These are phyloP conservation scores for Corythaeola cristata DNA, from an alignment of 2,113 vertebrate genomes.

Conservation along the genomic window DNA sequence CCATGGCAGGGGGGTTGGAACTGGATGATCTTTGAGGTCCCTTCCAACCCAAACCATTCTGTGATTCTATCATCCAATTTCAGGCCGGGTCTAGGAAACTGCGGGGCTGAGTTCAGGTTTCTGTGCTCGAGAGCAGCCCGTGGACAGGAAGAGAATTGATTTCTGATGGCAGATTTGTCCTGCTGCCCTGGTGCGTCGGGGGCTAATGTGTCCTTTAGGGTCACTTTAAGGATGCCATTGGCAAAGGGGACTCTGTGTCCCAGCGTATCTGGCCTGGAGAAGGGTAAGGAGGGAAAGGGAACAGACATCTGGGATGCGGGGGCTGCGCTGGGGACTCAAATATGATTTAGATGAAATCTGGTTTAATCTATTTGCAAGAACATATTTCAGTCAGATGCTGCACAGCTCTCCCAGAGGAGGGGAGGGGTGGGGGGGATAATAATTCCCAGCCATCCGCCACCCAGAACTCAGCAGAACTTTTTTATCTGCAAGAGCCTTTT, in stretches of 20 bases:
- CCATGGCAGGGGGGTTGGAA: no score
- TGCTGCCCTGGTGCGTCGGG: not conserved
- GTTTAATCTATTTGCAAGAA: not conserved
- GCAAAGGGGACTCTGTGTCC: not conserved
- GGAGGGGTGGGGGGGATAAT: not conserved
- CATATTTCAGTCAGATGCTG: not conserved
- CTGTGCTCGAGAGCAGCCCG: not conserved
- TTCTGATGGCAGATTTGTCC: not conserved
- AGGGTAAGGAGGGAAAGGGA: not conserved
- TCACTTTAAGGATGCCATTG: not conserved
- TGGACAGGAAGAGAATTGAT: not conserved
- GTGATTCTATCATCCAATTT: not conserved
- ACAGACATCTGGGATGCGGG: not conserved
- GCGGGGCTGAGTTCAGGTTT: not conserved
- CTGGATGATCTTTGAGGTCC: no score
- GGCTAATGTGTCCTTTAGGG: no score
- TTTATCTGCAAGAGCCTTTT: not conserved
- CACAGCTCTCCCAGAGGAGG: not conserved
- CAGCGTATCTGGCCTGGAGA: rapidly evolving
- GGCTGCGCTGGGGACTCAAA: not conserved
- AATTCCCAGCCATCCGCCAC: not conserved
- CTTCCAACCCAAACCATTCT: no score
- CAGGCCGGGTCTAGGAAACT: not conserved
- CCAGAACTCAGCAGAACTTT: not conserved
- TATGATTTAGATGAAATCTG: not conserved